Evolutionary conservation across 2,888 invertebrate species (phyloP), one percentile per base, ranked within the genome.

Genomic region (Anarsia innoxiella): DNA sequence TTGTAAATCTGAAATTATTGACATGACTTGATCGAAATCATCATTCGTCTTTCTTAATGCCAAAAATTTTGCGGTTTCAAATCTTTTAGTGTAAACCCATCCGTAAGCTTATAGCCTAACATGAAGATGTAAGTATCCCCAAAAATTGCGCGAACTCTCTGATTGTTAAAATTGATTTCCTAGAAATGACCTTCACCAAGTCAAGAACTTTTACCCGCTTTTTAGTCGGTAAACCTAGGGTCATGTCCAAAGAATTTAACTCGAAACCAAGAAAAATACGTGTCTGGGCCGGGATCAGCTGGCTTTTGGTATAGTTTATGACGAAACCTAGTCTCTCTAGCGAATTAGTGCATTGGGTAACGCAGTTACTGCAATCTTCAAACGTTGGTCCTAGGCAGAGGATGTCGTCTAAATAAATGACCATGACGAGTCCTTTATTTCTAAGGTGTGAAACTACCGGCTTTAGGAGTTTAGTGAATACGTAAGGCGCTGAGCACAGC

Each of bases 61-160:
- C 1, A 38, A 12, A 16, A 16, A 34, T 10, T 38, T 38, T 14
- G 25, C 28, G 3, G 29, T 31, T 12, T 38, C 38, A 9, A 38
- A 8, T 0, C 19, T n/a, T 15, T 38, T 38, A 1, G 38, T 38
- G 10, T 38, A 33, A 1, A 14, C 11, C 38, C 38, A 38, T 6
- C 38, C 33, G 15, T 33, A 38, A 2, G 12, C 6, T n/a, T 3
- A 29, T 10, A 6, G 29, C 8, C 3, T 11, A 12, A 12, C 29
- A 29, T 6, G 12, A 3, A 8, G 29, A 5, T 3, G 12, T 12
- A 12, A 29, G 13, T 12, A 12, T 3, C 2, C 29, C 29, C 9
- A 29, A 29, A 9, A 11, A 11, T 3, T 12, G 4, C 2, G 29
- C 29, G 9, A 29, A 29, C 4, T 29, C 5, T 26, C 26, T 26